Percentiles rank a stretch among this genome's conserved stretches.
Conservation (phyloP, 2,113 vertebrate species). For the Gymnobelideus leadbeateri region DNA sequence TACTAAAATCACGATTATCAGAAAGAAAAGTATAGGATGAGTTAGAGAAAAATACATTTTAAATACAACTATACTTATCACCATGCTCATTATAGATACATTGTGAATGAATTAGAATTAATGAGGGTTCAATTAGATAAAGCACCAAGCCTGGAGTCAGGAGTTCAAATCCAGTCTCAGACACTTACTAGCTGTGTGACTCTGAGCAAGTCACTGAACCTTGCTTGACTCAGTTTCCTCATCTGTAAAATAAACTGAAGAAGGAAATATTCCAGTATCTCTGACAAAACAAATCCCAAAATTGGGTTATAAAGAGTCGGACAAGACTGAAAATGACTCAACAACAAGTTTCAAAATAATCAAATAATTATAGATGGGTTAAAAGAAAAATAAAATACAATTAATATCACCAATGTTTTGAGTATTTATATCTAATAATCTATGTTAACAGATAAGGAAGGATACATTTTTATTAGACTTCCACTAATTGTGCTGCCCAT, state of each 20-base stretch:
- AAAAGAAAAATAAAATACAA: background rate
- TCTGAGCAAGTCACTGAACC: background rate
- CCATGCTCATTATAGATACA: background rate
- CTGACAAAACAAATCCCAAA: background rate
- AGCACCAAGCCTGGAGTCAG: background rate
- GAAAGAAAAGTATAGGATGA: slow-evolving; percentile 33
- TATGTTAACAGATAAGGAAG: background rate
- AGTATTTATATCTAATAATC: slow-evolving; percentile 37
- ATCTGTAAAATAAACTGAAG: background rate
- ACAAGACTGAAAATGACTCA: background rate
- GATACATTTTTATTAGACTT: slow-evolving; percentile 35
- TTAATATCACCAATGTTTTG: background rate
- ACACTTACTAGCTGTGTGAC: background rate
- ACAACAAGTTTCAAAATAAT: background rate
- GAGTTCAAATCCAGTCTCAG: background rate
- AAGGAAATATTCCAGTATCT: background rate
- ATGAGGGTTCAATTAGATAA: background rate
- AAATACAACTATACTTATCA: slow-evolving; percentile 10
- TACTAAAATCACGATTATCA: slow-evolving; percentile 12
- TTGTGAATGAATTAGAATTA: background rate
- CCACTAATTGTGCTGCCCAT: slow-evolving; percentile 56
- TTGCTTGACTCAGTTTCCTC: background rate
- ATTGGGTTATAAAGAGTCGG: background rate
- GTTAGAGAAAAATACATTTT: slow-evolving; percentile 37
- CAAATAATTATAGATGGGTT: background rate